phyloP scores from a whole-genome alignment of 23 tunicate genomes.

The Halocynthia aurantium region DNA sequence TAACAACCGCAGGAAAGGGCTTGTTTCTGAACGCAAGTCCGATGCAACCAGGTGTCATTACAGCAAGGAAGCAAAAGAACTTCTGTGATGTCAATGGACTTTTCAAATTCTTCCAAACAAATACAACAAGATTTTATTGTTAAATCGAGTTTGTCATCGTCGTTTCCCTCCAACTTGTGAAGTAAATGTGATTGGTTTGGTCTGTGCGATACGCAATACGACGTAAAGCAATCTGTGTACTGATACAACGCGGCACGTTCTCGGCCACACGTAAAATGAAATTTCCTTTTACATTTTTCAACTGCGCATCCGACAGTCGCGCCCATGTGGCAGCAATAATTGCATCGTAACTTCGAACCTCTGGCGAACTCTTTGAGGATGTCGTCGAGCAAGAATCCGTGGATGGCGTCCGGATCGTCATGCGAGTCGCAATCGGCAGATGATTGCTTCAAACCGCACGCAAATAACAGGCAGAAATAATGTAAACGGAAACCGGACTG shows the following conservation, averaged over 20 bases:
- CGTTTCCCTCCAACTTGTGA: background rate
- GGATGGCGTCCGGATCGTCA: constrained; percentile 26
- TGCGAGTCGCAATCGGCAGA: constrained; percentile 9
- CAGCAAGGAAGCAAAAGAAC: constrained; percentile 60
- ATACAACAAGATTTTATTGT: constrained; percentile 20
- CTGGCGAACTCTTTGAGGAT: constrained; percentile 63
- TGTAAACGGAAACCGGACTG: constrained; percentile 63
- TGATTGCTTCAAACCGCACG: constrained; percentile 64
- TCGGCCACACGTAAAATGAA: constrained; percentile 61
- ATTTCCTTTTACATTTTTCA: constrained; percentile 44
- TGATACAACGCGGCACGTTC: constrained; percentile 30
- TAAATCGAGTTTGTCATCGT: background rate
- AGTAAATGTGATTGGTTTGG: constrained; percentile 33
- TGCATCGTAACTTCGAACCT: constrained; percentile 46
- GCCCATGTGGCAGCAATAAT: constrained; percentile 47
- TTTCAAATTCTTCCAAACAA: constrained; percentile 39
- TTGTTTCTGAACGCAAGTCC: constrained; percentile 76
- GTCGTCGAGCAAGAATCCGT: constrained; percentile 62
- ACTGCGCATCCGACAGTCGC: constrained; percentile 82
- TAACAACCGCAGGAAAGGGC: constrained; percentile 61
- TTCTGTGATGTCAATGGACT: constrained; percentile 12
- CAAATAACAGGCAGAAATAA: constrained; percentile 77
- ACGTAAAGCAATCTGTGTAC: constrained; percentile 39
- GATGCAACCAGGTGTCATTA: constrained; percentile 37
- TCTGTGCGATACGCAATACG: constrained; percentile 47